phyloP scores from a whole-genome alignment of 2,888 invertebrate species.

The Elegia similella region DNA sequence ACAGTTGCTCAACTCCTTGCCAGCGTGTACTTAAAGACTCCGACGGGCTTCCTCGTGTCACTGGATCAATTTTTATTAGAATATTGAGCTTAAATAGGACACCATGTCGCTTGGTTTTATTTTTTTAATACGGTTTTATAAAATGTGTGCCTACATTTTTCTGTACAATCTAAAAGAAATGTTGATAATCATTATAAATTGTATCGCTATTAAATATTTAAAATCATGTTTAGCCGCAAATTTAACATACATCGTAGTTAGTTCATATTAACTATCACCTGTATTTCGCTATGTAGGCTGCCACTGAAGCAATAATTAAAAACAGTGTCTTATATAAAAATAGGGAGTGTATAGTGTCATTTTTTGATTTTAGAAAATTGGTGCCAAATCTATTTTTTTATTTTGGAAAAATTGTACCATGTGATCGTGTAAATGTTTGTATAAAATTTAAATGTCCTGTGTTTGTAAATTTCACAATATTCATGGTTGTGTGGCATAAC shows the following conservation, averaged over 20 bases:
- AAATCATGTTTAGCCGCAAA: constrained; percentile 3
- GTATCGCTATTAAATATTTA: constrained; percentile 8
- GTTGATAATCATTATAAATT: constrained; percentile 7
- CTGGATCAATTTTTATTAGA: constrained; percentile 45
- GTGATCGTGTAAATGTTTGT: background rate
- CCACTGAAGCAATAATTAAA: constrained; percentile 16
- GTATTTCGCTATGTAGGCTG: constrained; percentile 19
- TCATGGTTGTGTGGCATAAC: constrained; percentile 36
- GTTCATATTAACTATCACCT: background rate
- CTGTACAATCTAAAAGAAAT: constrained; percentile 1
- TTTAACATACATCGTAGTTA: constrained; percentile 1
- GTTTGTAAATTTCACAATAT: constrained; percentile 21
- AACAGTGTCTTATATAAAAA: constrained; percentile 16
- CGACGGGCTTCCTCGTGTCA: constrained; percentile 63
- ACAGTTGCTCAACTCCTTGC: constrained; percentile 62
- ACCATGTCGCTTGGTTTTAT: constrained; percentile 3
- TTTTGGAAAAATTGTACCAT: constrained; percentile 13
- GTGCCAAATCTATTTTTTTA: constrained; percentile 28
- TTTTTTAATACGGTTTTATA: constrained; percentile 9
- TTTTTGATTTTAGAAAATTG: constrained; percentile 20
- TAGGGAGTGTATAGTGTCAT: constrained; percentile 9
- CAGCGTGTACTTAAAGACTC: constrained; percentile 51
- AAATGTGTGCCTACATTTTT: constrained; percentile 2
- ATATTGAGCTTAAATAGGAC: constrained; percentile 33
- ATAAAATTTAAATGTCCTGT: constrained; percentile 5